phyloP scores from a whole-genome alignment of 2,113 vertebrate genomes.

The Sylvietta virens region DNA sequence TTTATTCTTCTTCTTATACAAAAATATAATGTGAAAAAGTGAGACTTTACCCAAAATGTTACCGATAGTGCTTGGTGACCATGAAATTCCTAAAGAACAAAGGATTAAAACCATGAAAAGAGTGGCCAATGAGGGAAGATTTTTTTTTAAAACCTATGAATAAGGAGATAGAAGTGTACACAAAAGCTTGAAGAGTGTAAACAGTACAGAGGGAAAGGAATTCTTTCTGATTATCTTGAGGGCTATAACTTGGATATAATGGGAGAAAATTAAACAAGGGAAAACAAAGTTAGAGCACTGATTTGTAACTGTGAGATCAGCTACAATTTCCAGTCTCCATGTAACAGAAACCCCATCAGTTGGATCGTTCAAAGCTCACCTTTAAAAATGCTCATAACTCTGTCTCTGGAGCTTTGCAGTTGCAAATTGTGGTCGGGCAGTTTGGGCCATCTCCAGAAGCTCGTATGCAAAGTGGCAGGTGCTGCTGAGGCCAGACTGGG shows the following conservation, averaged over 20 bases:
- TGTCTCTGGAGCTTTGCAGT: not conserved
- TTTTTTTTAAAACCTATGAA: constrained; percentile 35
- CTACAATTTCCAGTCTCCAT: not conserved
- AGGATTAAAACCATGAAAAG: constrained; percentile 40
- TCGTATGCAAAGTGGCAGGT: accelerated
- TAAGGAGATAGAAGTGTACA: constrained; percentile 56
- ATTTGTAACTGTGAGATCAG: not conserved
- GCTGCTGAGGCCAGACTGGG: not conserved
- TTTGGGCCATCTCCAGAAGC: not conserved
- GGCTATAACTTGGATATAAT: constrained; percentile 47
- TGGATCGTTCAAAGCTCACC: not conserved
- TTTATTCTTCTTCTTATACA: not conserved
- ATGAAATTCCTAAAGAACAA: constrained; percentile 48
- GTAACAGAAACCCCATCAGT: not conserved
- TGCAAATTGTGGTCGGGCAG: not conserved
- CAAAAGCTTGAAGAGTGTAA: constrained; percentile 57
- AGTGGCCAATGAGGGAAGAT: constrained; percentile 4
- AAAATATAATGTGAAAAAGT: not conserved
- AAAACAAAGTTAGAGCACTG: not conserved
- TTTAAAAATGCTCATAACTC: not conserved
- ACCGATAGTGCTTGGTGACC: not conserved
- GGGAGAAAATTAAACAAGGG: constrained; percentile 33
- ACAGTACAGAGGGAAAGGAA: constrained; percentile 49
- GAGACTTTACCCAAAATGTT: not conserved
- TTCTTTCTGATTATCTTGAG: constrained; percentile 32